Percentiles rank a stretch among this genome's conserved stretches.
Conservation (phyloP, 2,113 vertebrate genomes). For the Acinonyx jubatus region DNA sequence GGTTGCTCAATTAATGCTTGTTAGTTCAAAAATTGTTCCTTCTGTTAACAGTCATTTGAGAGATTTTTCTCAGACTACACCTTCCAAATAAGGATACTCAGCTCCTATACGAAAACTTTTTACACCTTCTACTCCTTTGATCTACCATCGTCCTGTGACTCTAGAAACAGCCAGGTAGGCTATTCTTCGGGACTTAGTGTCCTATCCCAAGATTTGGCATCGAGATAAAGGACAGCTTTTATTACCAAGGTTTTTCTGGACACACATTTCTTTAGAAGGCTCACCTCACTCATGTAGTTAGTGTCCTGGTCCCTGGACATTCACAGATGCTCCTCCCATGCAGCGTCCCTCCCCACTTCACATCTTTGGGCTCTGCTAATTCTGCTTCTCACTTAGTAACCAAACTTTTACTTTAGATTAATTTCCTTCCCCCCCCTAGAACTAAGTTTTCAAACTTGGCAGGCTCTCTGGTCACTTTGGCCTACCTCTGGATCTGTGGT, state of each 20-base stretch:
- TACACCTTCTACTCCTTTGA: neutral
- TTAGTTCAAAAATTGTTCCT: neutral
- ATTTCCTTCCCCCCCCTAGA: neutral
- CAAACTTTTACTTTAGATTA: neutral
- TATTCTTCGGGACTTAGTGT: neutral
- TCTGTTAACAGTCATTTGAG: neutral
- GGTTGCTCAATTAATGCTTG: neutral
- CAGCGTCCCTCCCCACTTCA: fast-evolving
- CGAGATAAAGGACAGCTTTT: neutral
- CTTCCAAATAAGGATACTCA: neutral
- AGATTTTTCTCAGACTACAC: neutral
- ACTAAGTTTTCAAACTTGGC: neutral
- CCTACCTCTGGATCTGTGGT: neutral
- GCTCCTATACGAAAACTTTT: neutral
- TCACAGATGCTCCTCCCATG: neutral
- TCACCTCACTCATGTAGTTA: neutral
- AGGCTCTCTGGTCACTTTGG: neutral
- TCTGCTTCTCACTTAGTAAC: neutral
- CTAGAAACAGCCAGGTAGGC: neutral
- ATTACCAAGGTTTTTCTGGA: neutral
- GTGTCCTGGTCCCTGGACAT: neutral
- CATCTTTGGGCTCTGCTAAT: neutral
- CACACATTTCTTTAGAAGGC: neutral
- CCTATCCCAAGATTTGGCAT: neutral
- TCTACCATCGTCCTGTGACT: neutral